Evolutionary conservation across 2,797 vertebrate genomes (phyloP), one percentile per base, ranked within the genome.

Genomic region (Muscicapa comitata): DNA sequence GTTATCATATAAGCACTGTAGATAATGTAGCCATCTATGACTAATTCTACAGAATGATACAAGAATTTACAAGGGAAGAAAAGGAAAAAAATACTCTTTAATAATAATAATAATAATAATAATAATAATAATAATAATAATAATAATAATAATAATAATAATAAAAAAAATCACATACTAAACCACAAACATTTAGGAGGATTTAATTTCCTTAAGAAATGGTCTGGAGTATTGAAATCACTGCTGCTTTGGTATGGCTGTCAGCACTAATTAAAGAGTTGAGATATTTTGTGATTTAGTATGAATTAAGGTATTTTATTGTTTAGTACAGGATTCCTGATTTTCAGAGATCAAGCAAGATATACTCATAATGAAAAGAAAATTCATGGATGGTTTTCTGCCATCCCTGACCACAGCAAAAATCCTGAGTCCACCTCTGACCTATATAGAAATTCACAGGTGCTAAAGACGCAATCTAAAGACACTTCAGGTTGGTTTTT

Each of bases 381-480:
- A 85, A 62, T 19, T 73, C 23, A 82, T 4, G 2, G 25, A 15
- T 51, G 8, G 2, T 17, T 76, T 90, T 45, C 53, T 67, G 48
- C 59, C n/a, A 35, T 54, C 11, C 21, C 38, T 79, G 58, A 72
- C 9, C 19, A 18, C n/a, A 45, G 15, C 6, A 58, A 43, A 82
- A 48, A 38, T 15, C 29, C 37, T 17, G n/a, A 53, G 33, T 38
- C 24, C 25, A 23, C 12, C 17, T 48, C n/a, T 54, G 67, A 58
- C 18, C 55, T 53, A 7, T 0, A 0, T 0, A 35, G 51, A 54
- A 51, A 38, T 48, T 42, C 59, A n/a, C 14, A 20, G 38, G 28
- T 53, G 17, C n/a, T 76, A 17, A 75, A 68, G 38, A 45, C 19
- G 51, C 15, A 28, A 4, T 29, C 45, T 75, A 37, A 75, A 33